These are phyloP conservation scores for Linepithema humile DNA, from an alignment of 1,140 invertebrate genomes.

Conservation along the genomic window DNA sequence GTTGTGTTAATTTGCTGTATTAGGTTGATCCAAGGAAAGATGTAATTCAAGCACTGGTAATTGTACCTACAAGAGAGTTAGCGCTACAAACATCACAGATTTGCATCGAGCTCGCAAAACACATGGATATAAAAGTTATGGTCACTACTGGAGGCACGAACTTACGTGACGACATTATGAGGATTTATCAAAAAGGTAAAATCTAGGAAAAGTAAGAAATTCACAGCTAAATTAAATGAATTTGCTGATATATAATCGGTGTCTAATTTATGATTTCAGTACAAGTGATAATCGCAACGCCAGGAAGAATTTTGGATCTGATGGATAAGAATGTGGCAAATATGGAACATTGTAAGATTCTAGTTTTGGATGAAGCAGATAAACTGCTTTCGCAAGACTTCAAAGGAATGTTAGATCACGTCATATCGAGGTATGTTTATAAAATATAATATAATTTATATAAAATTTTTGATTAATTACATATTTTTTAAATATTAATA, in stretches of 20 bases:
- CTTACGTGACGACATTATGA: slow-evolving; percentile 99
- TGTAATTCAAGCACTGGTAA: slow-evolving; percentile 97
- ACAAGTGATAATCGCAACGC: slow-evolving; percentile 99
- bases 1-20: too few relatives aligned
- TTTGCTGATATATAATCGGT: background rate
- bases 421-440: slow-evolving; percentile 90
- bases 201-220: slow-evolving; percentile 17
- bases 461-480: background rate
- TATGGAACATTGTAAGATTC: slow-evolving; percentile 97
- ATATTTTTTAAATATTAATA: too few relatives aligned
- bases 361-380: slow-evolving; percentile 99
- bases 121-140: slow-evolving; percentile 98
- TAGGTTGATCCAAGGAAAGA: slow-evolving; percentile 95
- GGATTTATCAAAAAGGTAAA: slow-evolving; percentile 98
- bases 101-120: slow-evolving; percentile 99
- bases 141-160: slow-evolving; percentile 99
- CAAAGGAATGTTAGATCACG: slow-evolving; percentile 98
- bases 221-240: background rate
- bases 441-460: background rate
- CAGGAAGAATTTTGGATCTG: slow-evolving; percentile 99
- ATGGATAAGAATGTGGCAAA: slow-evolving; percentile 99
- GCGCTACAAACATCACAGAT: slow-evolving; percentile 99
- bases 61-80: slow-evolving; percentile 99
- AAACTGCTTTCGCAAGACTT: slow-evolving; percentile 99
- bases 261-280: slow-evolving; percentile 87